phyloP scores from a whole-genome alignment of 2,797 vertebrate species.

The Fundulus diaphanus region DNA sequence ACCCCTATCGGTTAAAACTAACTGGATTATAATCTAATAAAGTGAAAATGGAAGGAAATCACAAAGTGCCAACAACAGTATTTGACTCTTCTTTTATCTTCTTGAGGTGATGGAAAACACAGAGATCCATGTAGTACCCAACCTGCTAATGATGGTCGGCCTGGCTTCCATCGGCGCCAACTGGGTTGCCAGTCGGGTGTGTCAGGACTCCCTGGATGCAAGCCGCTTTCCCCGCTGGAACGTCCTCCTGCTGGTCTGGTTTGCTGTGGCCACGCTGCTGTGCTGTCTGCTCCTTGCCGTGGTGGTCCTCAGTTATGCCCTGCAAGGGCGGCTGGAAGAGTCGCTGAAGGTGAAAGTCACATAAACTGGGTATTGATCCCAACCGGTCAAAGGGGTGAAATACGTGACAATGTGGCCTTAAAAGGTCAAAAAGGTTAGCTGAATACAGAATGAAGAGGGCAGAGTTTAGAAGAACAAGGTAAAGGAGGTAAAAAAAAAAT shows the following conservation, averaged over 20 bases:
- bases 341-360: slow-evolving; percentile 83
- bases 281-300: slow-evolving; percentile 83
- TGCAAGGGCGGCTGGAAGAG: slow-evolving; percentile 89
- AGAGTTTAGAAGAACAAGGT: not conserved
- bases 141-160: slow-evolving; percentile 92
- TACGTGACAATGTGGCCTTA: not conserved
- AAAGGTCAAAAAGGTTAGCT: not conserved
- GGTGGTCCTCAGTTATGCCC: slow-evolving; percentile 88
- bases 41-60: slow-evolving; percentile 41
- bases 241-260: slow-evolving; percentile 87
- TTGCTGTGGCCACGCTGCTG: slow-evolving; percentile 82
- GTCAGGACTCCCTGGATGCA: slow-evolving; percentile 94
- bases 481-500: not conserved
- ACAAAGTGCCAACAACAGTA: slow-evolving; percentile 25
- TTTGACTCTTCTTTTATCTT: slow-evolving; percentile 36
- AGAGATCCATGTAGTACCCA: slow-evolving; percentile 96
- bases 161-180: slow-evolving; percentile 90
- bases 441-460: not conserved
- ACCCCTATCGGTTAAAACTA: slow-evolving; percentile 38
- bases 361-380: not conserved
- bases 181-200: slow-evolving; percentile 90
- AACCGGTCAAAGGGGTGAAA: not conserved
- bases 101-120: slow-evolving; percentile 91
- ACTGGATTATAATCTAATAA: slow-evolving; percentile 37
- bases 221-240: slow-evolving; percentile 92